Base-by-base conservation (phyloP, 1,140 invertebrate genomes). In the Manduca sexta region DNA sequence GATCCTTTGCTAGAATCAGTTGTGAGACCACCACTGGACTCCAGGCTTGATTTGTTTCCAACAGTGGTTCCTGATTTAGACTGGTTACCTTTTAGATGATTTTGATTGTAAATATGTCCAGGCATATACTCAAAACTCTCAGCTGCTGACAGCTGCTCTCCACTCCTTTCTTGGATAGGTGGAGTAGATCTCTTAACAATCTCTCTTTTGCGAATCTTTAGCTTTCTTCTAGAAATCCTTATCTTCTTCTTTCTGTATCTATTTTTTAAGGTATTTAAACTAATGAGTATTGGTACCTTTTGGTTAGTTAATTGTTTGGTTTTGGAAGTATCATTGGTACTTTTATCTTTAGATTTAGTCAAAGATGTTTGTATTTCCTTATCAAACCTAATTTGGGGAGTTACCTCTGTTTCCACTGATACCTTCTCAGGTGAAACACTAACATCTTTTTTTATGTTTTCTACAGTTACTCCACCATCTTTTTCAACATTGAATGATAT, bases 91-190 rank as follows among this genome's bases (percentile, higher is more conserved):
- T 70, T 68, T 30, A 68, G 45, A 61, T 78, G 65, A 43, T 84
- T 84, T 56, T 79, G 74, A 60, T 80, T 68, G 57, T 84, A 87
- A 44, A 85, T 69, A 63, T 85, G 73, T 3, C 83, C 86, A 45
- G 84, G 84, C 82, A 87, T 79, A 49, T 86, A 87, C 73, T 87
- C 86, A 70, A 87, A 87, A 54, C 84, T 87, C 44, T 86, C 83
- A 8, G 82, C 81, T 61, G 75, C 76, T 16, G 84, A 85, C 52
- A 86, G 51, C 56, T 76, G 74, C 16, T 74, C 74, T 26, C 57
- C 72, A 59, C 48, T 74, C 53, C 74, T 81, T 11, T 77, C 74
- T 48, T 63, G 61, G 8, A n/a, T 8, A 45, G 29, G 26, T 53
- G 52, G 11, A 58, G 14, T 45, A 51, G 64, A 54, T 49, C 64